Conservation (phyloP, 2,888 invertebrate species). For the Acanthosepion esculentum region DNA sequence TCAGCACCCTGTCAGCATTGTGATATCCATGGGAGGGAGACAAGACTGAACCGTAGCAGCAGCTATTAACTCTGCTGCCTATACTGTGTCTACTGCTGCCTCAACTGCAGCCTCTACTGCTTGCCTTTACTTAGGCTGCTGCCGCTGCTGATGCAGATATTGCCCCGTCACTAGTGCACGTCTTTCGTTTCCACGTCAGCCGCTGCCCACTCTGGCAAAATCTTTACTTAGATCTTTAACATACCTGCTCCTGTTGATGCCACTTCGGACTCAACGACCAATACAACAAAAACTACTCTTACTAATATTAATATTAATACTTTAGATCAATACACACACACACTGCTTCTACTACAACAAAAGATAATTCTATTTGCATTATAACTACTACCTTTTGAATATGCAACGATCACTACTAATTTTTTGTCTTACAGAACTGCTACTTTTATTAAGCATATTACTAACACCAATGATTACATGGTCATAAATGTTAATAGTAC, state of each 20-base stretch:
- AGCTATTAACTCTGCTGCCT: neutral
- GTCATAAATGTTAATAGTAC: neutral
- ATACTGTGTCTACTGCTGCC: neutral
- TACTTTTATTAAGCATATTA: neutral
- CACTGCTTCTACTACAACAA: neutral
- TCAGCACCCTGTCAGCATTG: neutral
- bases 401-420: neutral
- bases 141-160: neutral
- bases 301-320: neutral
- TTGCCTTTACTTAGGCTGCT: neutral
- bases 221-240: neutral
- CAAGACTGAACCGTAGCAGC: neutral
- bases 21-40: conserved; percentile 1
- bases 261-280: neutral
- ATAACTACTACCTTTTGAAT: neutral
- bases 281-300: neutral
- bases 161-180: neutral
- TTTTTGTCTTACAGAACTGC: neutral
- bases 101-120: neutral
- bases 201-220: neutral
- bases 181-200: neutral
- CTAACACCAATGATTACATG: neutral
- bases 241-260: neutral
- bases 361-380: neutral
- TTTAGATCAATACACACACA: neutral